These are phyloP conservation scores for Lithophane socia DNA, from an alignment of 2,888 invertebrate species.

Conservation along the genomic window DNA sequence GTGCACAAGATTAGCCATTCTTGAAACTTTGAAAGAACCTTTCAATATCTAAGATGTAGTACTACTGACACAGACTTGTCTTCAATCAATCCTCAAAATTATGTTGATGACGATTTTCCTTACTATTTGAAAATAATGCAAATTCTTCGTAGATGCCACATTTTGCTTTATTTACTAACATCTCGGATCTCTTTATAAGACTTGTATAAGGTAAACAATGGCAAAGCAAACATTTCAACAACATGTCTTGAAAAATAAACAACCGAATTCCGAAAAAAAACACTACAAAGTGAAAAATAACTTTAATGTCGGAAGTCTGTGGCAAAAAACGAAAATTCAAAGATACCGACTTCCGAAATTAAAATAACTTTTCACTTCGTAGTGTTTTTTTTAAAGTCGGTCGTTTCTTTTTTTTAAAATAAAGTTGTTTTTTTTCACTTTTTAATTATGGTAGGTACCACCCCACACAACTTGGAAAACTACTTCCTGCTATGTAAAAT, in stretches of 20 bases:
- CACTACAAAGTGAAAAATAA: too few relatives aligned
- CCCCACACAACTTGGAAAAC: too few relatives aligned
- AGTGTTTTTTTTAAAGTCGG: too few relatives aligned
- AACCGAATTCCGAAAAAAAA: too few relatives aligned
- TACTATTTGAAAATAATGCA: slow-evolving; percentile 44
- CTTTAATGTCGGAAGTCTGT: too few relatives aligned
- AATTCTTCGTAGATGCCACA: slow-evolving; percentile 33
- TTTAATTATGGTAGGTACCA: too few relatives aligned
- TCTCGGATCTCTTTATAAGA: slow-evolving; percentile 3
- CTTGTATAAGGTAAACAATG: background rate
- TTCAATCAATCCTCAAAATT: background rate
- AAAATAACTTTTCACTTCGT: too few relatives aligned
- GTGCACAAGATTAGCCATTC: slow-evolving; percentile 23
- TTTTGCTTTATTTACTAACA: slow-evolving; percentile 27
- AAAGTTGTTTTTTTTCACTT: too few relatives aligned
- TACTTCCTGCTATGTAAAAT: too few relatives aligned
- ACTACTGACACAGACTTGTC: slow-evolving; percentile 13
- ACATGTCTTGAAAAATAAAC: background rate
- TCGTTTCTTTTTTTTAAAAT: too few relatives aligned
- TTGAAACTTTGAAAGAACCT: slow-evolving; percentile 3
- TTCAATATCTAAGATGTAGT: background rate
- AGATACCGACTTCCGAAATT: too few relatives aligned
- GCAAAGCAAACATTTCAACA: background rate
- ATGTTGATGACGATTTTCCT: slow-evolving; percentile 12
- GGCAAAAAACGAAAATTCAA: too few relatives aligned